phyloP scores from a whole-genome alignment of 1,140 invertebrate species.

The Hirudo medicinalis region DNA sequence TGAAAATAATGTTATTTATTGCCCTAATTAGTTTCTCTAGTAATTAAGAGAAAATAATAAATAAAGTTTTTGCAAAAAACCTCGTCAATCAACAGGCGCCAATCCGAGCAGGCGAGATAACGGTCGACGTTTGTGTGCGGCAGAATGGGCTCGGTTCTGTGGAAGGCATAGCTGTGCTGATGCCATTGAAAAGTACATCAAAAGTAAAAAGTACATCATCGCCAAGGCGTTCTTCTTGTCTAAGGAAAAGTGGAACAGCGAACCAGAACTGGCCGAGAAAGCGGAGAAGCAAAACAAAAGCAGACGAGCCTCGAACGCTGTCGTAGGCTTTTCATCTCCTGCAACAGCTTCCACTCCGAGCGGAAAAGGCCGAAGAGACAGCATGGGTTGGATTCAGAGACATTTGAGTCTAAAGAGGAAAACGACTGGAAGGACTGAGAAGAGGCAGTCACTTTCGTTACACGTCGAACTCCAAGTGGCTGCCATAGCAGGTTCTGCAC shows the following conservation, averaged over 20 bases:
- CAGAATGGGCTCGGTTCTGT: conserved; percentile 66
- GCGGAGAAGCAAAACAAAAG: not conserved
- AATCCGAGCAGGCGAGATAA: conserved; percentile 51
- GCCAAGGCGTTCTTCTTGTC: conserved; percentile 23
- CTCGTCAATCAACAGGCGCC: conserved; percentile 47
- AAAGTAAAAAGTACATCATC: conserved; percentile 23
- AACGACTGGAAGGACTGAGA: not conserved
- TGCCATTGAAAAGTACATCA: conserved; percentile 22
- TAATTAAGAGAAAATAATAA: not conserved
- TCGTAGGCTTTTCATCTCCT: not conserved
- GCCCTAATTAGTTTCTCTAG: not conserved
- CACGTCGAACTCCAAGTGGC: conserved; percentile 8
- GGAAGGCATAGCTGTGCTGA: conserved; percentile 42
- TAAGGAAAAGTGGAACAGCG: conserved; percentile 24
- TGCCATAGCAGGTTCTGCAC: conserved; percentile 9
- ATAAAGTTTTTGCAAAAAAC: not conserved
- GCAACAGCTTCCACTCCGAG: not conserved
- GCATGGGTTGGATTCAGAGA: conserved; percentile 21
- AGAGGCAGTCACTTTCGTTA: not conserved
- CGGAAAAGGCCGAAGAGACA: not conserved
- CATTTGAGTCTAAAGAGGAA: conserved; percentile 23
- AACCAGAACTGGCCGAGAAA: conserved; percentile 19
- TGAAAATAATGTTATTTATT: not conserved
- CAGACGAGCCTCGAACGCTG: conserved; percentile 2
- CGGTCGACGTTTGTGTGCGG: conserved; percentile 55